phyloP scores from a whole-genome alignment of 1,140 invertebrate genomes.

The Cherax quadricarinatus region DNA sequence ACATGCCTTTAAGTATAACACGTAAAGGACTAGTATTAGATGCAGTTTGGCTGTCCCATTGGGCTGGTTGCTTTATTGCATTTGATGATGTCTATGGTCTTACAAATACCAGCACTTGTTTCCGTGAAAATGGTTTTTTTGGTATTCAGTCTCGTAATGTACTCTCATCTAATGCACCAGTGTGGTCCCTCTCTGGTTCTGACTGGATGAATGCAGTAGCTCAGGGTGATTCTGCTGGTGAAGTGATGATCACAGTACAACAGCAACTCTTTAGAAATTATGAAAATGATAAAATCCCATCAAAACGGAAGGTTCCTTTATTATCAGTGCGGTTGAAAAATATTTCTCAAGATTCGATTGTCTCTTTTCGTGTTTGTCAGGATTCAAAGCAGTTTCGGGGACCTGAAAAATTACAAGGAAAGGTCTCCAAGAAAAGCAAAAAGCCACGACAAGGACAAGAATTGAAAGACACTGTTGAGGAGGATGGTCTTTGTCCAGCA shows the following conservation, averaged over 20 bases:
- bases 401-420: not conserved
- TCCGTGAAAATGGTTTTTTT: conserved; percentile 76
- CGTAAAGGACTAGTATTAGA: conserved; percentile 76
- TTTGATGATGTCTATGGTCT: conserved; percentile 77
- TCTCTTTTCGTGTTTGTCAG: conserved; percentile 11
- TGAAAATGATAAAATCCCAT: conserved; percentile 74
- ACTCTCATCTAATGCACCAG: conserved; percentile 74
- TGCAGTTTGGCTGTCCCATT: conserved; percentile 77
- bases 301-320: conserved; percentile 48
- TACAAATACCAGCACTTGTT: conserved; percentile 75
- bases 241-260: conserved; percentile 77
- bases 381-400: not conserved
- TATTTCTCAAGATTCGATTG: not conserved
- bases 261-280: conserved; percentile 76
- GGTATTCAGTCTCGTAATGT: conserved; percentile 76
- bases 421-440: not conserved
- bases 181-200: conserved; percentile 72
- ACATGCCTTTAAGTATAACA: conserved; percentile 73
- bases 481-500: conserved; percentile 35
- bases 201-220: conserved; percentile 77
- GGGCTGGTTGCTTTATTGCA: conserved; percentile 75
- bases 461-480: conserved; percentile 5
- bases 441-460: not conserved
- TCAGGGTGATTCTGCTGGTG: conserved; percentile 77
- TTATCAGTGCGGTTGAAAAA: conserved; percentile 45